Evolutionary conservation across 2,888 invertebrate genomes (phyloP), one percentile per base, ranked within the genome.

Genomic region (Epinotia nisella): DNA sequence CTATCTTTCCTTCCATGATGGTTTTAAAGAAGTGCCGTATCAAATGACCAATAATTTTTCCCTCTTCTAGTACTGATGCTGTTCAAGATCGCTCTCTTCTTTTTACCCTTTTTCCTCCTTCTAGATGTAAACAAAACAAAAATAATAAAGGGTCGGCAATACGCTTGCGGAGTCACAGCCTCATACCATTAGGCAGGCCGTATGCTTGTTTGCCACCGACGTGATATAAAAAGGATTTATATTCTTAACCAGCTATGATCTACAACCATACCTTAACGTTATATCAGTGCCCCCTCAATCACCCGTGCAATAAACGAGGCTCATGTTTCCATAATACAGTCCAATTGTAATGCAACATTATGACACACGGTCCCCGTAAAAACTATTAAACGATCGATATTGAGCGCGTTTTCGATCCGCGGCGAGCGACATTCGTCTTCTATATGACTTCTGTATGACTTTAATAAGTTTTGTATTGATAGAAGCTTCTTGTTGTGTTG

Each of bases 281-380:
- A 71, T 24, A 71, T 65, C 71, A 73, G 75, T 68, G 79, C 77
- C 77, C 82, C 77, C 80, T 90, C 87, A 87, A 88, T 89, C 89
- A 89, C 87, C 79, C 78, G 76, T 58, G 76, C 85, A 85, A 90
- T 89, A 88, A 88, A 88, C 88, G 88, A 89, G 86, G 81, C 86
- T 89, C 89, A 89, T 90, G 90, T 87, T 87, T 88, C 88, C 89
- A 84, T 81, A 82, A 79, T 83, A 83, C 83, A 83, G 84, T 83
- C 86, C 82, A 83, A 81, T 80, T 79, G 81, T 84, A 85, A 82
- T 80, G 82, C 78, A 82, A 82, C 82, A 84, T 86, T 87, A 88
- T 86, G 87, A 87, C 84, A 82, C 81, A 80, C 76, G 75, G 75
- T 51, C 51, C 76, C 78, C 80, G 79, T 85, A 88, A 89, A 87